Evolutionary conservation across 1,140 invertebrate genomes (phyloP), one percentile per base, ranked within the genome.

Genomic region (Conopomorpha cramerella): DNA sequence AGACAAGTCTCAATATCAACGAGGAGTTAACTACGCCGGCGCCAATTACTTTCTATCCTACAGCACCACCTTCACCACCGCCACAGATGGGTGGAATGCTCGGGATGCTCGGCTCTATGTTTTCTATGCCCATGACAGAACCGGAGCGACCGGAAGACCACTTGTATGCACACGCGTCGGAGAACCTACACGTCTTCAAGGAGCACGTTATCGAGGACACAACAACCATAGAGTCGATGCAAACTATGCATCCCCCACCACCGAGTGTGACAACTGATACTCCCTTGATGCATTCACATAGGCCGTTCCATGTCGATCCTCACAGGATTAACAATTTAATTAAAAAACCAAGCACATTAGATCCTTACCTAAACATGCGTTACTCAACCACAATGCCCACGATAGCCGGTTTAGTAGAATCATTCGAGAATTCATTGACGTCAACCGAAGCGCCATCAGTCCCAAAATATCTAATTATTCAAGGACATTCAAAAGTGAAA

Each of bases 401-500:
- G 2, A 67, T 64, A 2, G 55, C 66, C 43, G 49, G 59, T 10
- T 82, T 76, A 18, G 82, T 74, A 0, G 79, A 83, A 50, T 77
- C 78, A 1, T 82, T 83, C 39, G 81, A 83, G 41, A 84, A 86
- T 38, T 81, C 82, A 31, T 87, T 86, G 43, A 81, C 86, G 49
- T 84, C 85, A 2, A 76, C 72, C 0, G 84, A 85, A 46, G 79
- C 83, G 1, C 60, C 87, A 0, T 54, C 77, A 19, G 80, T 84
- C 2, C 86, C 89, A 1, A 83, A 87, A 78, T 89, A 90, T 50
- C 71, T 90, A 6, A 90, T 91, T 14, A 91, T 91, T 45, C 87
- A 91, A 64, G 89, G 89, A 1, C 89, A 91, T 53, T 90, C 88
- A 0, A 90, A 90, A 68, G 89, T 91, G 0, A 90, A 90, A 68